A percentile compares a stretch with the other conserved stretches of the same genome.
Conservation (phyloP, 2,113 vertebrate genomes). For the Indri indri region DNA sequence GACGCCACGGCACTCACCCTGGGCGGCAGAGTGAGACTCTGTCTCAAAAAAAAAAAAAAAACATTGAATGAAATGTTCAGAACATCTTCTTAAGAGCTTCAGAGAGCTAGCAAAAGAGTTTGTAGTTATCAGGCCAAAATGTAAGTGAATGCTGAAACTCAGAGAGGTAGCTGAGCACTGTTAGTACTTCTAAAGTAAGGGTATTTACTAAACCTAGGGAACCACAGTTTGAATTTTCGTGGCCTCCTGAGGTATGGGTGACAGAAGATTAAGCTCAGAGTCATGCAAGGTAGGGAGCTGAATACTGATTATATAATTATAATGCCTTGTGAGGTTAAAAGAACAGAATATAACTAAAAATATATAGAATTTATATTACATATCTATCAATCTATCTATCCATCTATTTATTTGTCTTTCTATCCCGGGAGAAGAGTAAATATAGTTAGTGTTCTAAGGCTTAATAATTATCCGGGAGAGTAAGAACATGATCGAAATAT, state of each 20-base stretch:
- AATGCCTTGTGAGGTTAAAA: not conserved
- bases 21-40: too few species aligned
- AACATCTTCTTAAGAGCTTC: not conserved
- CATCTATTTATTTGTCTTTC: not conserved
- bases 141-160: not conserved
- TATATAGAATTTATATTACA: not conserved
- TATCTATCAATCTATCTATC: not conserved
- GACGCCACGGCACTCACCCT: too few species aligned
- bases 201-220: not conserved
- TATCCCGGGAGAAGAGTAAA: not conserved
- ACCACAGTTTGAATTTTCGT: not conserved
- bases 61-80: not conserved
- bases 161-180: not conserved
- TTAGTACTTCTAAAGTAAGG: not conserved
- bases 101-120: not conserved
- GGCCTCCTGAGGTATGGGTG: not conserved
- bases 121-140: not conserved
- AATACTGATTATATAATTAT: not conserved
- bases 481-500: not conserved
- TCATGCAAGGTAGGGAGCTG: not conserved
- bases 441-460: not conserved
- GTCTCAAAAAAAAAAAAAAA: not conserved
- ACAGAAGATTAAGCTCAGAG: constrained; percentile 3
- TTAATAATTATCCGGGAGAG: not conserved
- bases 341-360: not conserved